A percentile compares a stretch with the other conserved stretches of the same genome.
phyloP scores from a whole-genome alignment of 1,140 invertebrate species.

The Dreissena rostriformis region DNA sequence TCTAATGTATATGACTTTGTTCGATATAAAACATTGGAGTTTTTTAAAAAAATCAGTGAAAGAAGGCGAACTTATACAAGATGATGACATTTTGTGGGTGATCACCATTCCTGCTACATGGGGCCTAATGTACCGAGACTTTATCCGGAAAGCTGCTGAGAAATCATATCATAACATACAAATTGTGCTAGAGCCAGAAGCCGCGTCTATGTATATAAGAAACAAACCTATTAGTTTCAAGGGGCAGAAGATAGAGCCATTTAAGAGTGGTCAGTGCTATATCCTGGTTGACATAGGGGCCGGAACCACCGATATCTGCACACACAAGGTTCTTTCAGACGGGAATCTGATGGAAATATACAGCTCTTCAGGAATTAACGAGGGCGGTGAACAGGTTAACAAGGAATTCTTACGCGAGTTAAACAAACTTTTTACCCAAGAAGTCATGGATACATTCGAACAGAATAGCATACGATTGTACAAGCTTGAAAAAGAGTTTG shows the following conservation, averaged over 20 bases:
- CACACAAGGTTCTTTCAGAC: neutral
- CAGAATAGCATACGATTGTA: neutral
- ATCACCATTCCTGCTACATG: constrained; percentile 50
- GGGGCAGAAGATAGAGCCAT: neutral
- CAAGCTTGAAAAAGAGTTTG: constrained; percentile 3
- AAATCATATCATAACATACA: constrained; percentile 35
- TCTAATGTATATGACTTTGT: neutral
- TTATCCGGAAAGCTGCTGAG: constrained; percentile 48
- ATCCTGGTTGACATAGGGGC: constrained; percentile 55
- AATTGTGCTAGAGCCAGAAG: constrained; percentile 56
- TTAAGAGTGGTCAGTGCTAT: constrained; percentile 34
- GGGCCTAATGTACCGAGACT: constrained; percentile 31
- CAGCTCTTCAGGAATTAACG: neutral
- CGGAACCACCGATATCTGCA: constrained; percentile 7
- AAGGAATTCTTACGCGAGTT: neutral
- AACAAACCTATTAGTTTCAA: constrained; percentile 5
- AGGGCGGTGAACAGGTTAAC: neutral
- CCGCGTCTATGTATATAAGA: constrained; percentile 52
- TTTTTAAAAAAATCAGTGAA: neutral
- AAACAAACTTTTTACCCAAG: neutral
- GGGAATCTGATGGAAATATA: neutral
- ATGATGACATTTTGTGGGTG: constrained; percentile 36
- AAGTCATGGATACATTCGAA: neutral
- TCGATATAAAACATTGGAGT: neutral
- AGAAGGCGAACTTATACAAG: neutral